phyloP scores from a whole-genome alignment of 2,113 vertebrate genomes.

The Myotis lucifugus region DNA sequence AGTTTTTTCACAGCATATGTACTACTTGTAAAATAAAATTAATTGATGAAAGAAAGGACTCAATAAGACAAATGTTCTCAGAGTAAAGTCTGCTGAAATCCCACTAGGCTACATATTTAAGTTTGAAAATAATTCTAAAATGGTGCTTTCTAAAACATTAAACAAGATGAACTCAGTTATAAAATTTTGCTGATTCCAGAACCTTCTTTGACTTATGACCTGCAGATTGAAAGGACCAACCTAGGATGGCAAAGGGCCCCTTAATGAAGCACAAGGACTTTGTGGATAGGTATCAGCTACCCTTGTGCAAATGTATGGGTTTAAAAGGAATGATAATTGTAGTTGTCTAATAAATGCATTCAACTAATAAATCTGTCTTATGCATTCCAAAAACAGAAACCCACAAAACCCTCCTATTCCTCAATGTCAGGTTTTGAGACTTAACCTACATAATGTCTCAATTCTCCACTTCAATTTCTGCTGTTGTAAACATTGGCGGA shows the following conservation, averaged over 20 bases:
- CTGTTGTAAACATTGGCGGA: background rate
- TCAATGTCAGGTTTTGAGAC: background rate
- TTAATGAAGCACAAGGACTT: background rate
- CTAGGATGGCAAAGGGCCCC: background rate
- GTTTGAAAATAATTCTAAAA: background rate
- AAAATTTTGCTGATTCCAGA: background rate
- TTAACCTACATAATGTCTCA: background rate
- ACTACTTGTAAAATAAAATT: background rate
- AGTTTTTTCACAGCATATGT: background rate
- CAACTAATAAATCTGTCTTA: background rate
- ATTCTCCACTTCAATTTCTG: background rate
- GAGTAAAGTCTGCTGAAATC: background rate
- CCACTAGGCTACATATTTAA: background rate
- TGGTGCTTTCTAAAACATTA: background rate
- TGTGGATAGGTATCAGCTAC: fast-evolving
- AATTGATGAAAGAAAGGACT: background rate
- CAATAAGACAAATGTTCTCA: background rate
- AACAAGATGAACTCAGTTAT: background rate
- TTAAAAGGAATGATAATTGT: background rate
- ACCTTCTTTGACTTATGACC: background rate
- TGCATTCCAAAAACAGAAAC: background rate
- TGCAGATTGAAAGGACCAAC: background rate
- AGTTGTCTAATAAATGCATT: background rate
- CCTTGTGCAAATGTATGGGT: background rate
- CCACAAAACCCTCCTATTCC: slow-evolving; percentile 49